Base-by-base conservation (phyloP, 2,888 invertebrate genomes). In the Seira ritae region DNA sequence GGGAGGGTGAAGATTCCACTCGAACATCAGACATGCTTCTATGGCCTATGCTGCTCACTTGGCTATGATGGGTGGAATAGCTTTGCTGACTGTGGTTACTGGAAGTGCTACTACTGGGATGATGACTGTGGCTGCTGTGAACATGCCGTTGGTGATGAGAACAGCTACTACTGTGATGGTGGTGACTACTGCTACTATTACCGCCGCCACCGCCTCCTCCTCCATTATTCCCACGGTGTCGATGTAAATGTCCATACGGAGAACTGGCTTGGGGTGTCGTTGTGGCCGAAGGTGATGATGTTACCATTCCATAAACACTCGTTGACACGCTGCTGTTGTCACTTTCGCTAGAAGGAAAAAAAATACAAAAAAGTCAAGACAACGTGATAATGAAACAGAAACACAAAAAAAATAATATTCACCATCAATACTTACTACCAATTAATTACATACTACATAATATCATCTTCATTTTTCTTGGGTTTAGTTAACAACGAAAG, bases 311-410 rank as follows among this genome's bases (percentile, higher is more conserved):
- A 66, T 84, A 84, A 17, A 78, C 72, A 68, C 78, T 78, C n/a
- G 83, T 82, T 19, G 82, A 74, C 1, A 80, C 84, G 42, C 71
- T 80, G n/a, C 84, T 71, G 67, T 71, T 79, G 31, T 80, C 84
- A 17, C 80, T 84, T 67, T 80, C 84, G 23, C 80, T 84, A 31
- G 1, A 73, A 70, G 17, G 50, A 75, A 62, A 24, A 75, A 50
- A 31, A 31, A 31, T 31, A 31, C 31, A n/a, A n/a, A n/a, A n/a
- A 42, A 20, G 3, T 15, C 31, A 19, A 62, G 1, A 73, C 24
- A 4, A 23, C 2, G n/a, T 66, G 66, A 23, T 23, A 10, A 20
- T 4, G 15, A n/a, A 66, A 65, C 20, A 65, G 19, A n/a, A 12
- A 20, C 6, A 8, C 17, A 12, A 65, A 37, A 23, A n/a, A n/a